These are phyloP conservation scores for Epinotia brunnichana DNA, from an alignment of 2,888 invertebrate species.

Conservation along the genomic window DNA sequence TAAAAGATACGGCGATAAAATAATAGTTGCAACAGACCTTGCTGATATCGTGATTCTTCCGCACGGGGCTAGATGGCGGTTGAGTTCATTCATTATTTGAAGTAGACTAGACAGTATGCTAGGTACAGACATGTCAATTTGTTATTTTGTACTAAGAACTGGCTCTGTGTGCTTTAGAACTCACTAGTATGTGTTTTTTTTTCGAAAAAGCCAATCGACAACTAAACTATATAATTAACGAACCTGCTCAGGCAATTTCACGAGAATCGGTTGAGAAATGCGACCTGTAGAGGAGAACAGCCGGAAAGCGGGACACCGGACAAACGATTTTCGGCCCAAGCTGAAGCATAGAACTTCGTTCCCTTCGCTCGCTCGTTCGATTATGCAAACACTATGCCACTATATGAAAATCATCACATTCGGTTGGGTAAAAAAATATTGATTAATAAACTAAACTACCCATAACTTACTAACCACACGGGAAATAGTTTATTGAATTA, in stretches of 20 bases:
- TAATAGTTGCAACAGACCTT: constrained; percentile 46
- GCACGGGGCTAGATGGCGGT: constrained; percentile 56
- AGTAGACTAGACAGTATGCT: too few species aligned
- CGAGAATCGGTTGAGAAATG: too few species aligned
- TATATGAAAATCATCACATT: background rate
- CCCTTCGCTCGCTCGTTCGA: too few species aligned
- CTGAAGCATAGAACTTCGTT: too few species aligned
- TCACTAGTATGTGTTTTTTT: too few species aligned
- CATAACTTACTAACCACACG: background rate
- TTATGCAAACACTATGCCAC: constrained; percentile 43
- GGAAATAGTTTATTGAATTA: background rate
- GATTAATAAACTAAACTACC: background rate
- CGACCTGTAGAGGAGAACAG: too few species aligned
- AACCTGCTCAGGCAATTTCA: too few species aligned
- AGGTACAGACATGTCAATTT: background rate
- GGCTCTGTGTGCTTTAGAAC: too few species aligned
- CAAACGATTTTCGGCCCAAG: too few species aligned
- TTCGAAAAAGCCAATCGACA: too few species aligned
- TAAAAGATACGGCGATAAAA: constrained; percentile 47
- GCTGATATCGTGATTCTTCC: constrained; percentile 45
- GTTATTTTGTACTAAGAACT: background rate
- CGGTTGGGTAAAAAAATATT: background rate
- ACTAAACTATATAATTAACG: too few species aligned
- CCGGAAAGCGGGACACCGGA: too few species aligned
- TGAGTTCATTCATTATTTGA: background rate